Evolutionary conservation across 2,113 vertebrate species (phyloP).

Genomic region (Sturnira hondurensis): DNA sequence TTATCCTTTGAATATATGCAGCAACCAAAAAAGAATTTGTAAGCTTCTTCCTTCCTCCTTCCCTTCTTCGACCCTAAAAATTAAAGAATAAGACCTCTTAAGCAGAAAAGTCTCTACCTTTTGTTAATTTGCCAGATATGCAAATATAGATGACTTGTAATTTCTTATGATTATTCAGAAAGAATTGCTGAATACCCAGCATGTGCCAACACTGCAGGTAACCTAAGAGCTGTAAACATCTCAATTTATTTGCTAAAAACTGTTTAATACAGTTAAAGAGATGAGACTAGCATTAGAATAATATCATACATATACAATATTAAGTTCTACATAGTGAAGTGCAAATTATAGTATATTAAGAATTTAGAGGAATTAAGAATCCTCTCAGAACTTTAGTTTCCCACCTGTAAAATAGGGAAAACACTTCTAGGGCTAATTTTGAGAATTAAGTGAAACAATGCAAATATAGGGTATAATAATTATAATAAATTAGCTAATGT

Average conservation of each 20-base stretch:
- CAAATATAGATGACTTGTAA: not conserved
- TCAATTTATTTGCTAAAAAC: conserved; percentile 19
- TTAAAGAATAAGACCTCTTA: not conserved
- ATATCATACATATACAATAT: not conserved
- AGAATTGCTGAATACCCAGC: not conserved
- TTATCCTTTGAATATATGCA: not conserved
- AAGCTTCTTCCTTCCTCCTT: not conserved
- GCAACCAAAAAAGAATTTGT: not conserved
- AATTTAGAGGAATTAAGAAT: not conserved
- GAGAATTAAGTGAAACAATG: conserved; percentile 39
- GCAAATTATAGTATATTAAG: not conserved
- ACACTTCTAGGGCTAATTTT: conserved; percentile 11
- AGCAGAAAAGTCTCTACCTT: not conserved
- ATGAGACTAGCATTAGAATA: not conserved
- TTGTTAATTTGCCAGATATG: not conserved
- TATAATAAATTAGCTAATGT: not conserved
- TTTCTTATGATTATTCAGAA: conserved; percentile 27
- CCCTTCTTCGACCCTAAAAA: not conserved
- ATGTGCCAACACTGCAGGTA: conserved; percentile 9
- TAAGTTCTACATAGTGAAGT: not conserved
- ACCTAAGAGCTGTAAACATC: not conserved
- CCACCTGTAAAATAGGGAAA: not conserved
- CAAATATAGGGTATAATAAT: not conserved
- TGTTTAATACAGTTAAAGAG: not conserved
- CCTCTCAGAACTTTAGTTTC: conserved; percentile 16